phyloP scores from a whole-genome alignment of 2,113 vertebrate species.

The Pelobates fuscus region DNA sequence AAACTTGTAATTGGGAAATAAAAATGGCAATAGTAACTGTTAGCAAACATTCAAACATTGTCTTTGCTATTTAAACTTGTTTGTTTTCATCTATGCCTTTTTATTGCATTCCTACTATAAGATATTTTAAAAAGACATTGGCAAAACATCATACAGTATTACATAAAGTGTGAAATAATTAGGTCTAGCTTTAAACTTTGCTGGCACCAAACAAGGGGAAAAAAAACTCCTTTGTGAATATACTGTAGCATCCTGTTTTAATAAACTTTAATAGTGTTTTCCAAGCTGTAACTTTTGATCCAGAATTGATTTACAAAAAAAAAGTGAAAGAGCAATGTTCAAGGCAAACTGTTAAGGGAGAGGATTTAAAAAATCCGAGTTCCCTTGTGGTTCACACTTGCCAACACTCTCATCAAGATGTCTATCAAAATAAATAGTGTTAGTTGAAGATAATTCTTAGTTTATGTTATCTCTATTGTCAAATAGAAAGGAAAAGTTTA shows the following conservation, averaged over 20 bases:
- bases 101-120: slow-evolving; percentile 23
- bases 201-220: slow-evolving; percentile 30
- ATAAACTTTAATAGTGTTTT: slow-evolving; percentile 50
- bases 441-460: slow-evolving; percentile 14
- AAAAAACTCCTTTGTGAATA: slow-evolving; percentile 33
- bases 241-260: slow-evolving; percentile 48
- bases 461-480: slow-evolving; percentile 30
- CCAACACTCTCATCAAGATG: slow-evolving; percentile 16
- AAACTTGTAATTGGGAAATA: neutral
- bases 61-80: slow-evolving; percentile 39
- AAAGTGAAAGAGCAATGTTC: slow-evolving; percentile 37
- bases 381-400: slow-evolving; percentile 12
- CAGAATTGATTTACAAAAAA: slow-evolving; percentile 47
- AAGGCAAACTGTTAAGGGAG: slow-evolving; percentile 28
- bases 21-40: neutral
- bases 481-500: neutral
- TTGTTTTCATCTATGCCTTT: slow-evolving; percentile 46
- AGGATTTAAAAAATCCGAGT: slow-evolving; percentile 2
- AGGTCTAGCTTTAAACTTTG: slow-evolving; percentile 37
- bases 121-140: slow-evolving; percentile 28
- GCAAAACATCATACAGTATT: slow-evolving; percentile 38
- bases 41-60: slow-evolving; percentile 17
- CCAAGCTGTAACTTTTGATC: slow-evolving; percentile 46
- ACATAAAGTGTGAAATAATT: slow-evolving; percentile 49
- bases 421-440: slow-evolving; percentile 39